Percentiles rank a stretch among this genome's conserved stretches.
These are phyloP conservation scores for Corythoichthys intestinalis DNA, from an alignment of 2,113 vertebrate genomes.

Conservation along the genomic window DNA sequence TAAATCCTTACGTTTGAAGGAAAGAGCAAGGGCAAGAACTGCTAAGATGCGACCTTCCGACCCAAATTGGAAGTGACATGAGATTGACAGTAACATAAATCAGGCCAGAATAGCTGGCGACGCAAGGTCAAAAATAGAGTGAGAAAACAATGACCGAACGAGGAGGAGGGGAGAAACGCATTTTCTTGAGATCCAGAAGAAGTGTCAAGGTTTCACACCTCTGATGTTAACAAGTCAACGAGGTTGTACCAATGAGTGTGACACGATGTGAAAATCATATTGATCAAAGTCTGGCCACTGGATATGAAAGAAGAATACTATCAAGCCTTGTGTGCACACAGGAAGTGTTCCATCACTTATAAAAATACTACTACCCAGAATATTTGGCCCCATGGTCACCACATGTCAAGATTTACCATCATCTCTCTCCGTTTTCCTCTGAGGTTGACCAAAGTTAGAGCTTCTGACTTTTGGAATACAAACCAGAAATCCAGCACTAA, in stretches of 20 bases:
- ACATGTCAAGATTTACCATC: neutral
- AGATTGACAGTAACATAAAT: slow-evolving; percentile 72
- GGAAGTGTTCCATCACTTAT: slow-evolving; percentile 1
- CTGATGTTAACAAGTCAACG: slow-evolving; percentile 48
- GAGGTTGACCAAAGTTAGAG: neutral
- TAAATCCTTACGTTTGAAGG: slow-evolving; percentile 52
- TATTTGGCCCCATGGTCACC: slow-evolving; percentile 3
- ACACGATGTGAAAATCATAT: slow-evolving; percentile 17
- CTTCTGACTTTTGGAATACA: neutral
- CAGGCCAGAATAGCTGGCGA: slow-evolving; percentile 62
- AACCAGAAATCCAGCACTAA: neutral
- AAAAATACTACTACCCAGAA: neutral
- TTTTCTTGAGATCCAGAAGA: slow-evolving; percentile 54
- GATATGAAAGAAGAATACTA: neutral
- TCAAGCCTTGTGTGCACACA: neutral
- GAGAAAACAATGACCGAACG: slow-evolving; percentile 59
- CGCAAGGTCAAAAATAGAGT: slow-evolving; percentile 62
- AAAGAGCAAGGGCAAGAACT: slow-evolving; percentile 67
- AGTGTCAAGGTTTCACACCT: slow-evolving; percentile 48
- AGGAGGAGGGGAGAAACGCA: slow-evolving; percentile 33
- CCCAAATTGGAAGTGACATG: slow-evolving; percentile 69
- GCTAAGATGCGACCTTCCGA: slow-evolving; percentile 48
- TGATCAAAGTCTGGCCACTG: neutral
- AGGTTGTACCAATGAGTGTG: slow-evolving; percentile 34
- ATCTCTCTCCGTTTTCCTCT: neutral